Evolutionary conservation across 2,113 vertebrate species (phyloP).

Genomic region (Aplodontia rufa): DNA sequence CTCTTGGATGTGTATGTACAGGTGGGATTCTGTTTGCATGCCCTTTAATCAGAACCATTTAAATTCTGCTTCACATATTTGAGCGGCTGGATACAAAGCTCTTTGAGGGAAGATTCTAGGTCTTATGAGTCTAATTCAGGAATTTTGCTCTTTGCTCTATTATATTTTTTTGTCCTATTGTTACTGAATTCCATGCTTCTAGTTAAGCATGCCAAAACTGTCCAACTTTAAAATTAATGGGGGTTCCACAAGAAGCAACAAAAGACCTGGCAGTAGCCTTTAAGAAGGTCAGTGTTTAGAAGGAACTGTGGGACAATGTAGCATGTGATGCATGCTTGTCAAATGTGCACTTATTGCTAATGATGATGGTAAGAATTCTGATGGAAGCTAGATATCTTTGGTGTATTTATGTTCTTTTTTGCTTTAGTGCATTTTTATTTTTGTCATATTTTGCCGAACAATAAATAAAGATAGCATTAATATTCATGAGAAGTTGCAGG

Average conservation of each 20-base stretch:
- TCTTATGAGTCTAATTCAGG: neutral
- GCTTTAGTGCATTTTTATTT: constrained; percentile 75
- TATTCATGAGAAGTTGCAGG: constrained; percentile 74
- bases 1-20: neutral
- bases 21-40: neutral
- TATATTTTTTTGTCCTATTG: neutral
- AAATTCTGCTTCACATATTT: neutral
- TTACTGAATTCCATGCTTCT: neutral
- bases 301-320: neutral
- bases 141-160: neutral
- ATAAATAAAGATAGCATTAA: constrained; percentile 77
- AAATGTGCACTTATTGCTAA: constrained; percentile 63
- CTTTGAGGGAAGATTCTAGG: neutral
- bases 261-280: neutral
- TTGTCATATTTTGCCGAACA: constrained; percentile 75
- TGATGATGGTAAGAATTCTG: constrained; percentile 61
- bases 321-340: neutral
- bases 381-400: constrained; percentile 72
- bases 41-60: neutral
- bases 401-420: constrained; percentile 52
- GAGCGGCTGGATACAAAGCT: neutral
- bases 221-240: neutral
- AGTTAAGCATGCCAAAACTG: neutral
- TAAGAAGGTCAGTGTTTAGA: constrained; percentile 31
- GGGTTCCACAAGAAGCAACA: neutral